These are phyloP conservation scores for Phrynocephalus versicolor DNA, from an alignment of 2,113 vertebrate genomes.

Conservation along the genomic window DNA sequence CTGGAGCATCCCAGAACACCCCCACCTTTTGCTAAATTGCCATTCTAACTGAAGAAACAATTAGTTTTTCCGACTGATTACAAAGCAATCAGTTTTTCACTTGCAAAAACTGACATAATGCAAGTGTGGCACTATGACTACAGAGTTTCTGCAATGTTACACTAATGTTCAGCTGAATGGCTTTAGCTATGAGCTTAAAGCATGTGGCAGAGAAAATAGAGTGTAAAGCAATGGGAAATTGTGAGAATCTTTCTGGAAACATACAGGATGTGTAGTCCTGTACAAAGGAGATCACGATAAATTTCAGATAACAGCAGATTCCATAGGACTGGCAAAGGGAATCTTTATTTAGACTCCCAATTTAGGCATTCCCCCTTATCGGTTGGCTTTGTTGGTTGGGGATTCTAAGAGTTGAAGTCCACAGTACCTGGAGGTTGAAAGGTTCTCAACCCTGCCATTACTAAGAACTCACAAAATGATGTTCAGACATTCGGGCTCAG, in stretches of 20 bases:
- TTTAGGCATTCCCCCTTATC: not conserved
- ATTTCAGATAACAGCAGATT: not conserved
- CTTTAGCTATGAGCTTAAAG: not conserved
- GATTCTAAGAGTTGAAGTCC: not conserved
- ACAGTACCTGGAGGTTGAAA: not conserved
- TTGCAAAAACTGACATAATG: rapidly evolving
- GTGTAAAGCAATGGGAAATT: not conserved
- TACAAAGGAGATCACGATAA: rapidly evolving
- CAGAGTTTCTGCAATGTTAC: not conserved
- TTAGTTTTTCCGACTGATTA: not conserved
- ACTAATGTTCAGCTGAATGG: too few relatives aligned
- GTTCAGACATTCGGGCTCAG: not conserved
- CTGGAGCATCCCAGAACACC: constrained; percentile 26
- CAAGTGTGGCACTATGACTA: not conserved
- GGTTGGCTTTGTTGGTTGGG: not conserved
- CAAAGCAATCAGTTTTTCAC: not conserved
- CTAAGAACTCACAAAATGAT: not conserved
- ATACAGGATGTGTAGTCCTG: not conserved
- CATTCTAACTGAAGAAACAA: constrained; percentile 8
- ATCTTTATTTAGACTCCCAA: not conserved
- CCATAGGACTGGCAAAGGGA: too few relatives aligned
- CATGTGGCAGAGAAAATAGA: not conserved
- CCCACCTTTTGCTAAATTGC: constrained; percentile 16
- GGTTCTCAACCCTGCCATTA: not conserved
- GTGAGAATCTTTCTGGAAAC: not conserved